Percentiles rank a stretch among this genome's conserved stretches.
Evolutionary conservation across 23 tunicate species (phyloP).

Genomic region (Phallusia fumigata): DNA sequence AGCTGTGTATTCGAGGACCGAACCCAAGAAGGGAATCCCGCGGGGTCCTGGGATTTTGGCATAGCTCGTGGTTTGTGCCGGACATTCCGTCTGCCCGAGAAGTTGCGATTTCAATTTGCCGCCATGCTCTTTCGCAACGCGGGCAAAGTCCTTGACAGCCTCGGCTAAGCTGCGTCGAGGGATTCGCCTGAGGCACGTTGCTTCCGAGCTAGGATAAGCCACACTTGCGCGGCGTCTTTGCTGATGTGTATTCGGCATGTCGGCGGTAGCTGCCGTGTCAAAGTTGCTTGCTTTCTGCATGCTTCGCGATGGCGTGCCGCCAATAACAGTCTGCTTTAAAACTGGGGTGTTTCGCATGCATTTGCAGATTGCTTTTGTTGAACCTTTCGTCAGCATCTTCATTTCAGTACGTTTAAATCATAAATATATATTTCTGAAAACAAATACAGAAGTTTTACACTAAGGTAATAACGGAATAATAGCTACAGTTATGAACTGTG

Average conservation of each 20-base stretch:
- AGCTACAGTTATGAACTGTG: too few relatives aligned
- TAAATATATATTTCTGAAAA: too few relatives aligned
- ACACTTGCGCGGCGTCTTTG: background rate
- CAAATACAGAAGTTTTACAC: too few relatives aligned
- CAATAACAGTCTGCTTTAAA: background rate
- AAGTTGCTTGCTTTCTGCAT: background rate
- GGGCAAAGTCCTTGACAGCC: background rate
- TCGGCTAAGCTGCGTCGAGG: conserved; percentile 5
- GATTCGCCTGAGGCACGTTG: background rate
- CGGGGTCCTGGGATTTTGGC: conserved; percentile 73
- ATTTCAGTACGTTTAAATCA: too few relatives aligned
- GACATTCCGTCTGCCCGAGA: background rate
- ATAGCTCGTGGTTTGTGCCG: conserved; percentile 2
- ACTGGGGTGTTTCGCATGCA: background rate
- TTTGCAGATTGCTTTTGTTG: background rate
- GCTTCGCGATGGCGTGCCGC: too few relatives aligned
- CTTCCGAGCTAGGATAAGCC: background rate
- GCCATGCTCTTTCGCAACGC: background rate
- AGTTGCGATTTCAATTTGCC: background rate
- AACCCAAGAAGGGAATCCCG: conserved; percentile 75
- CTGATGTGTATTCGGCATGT: background rate
- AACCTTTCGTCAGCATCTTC: too few relatives aligned
- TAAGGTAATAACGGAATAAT: too few relatives aligned
- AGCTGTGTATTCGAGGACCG: conserved; percentile 72
- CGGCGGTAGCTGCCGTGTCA: background rate